phyloP scores from a whole-genome alignment of 1,140 invertebrate genomes.

The Camponotus vicinus region DNA sequence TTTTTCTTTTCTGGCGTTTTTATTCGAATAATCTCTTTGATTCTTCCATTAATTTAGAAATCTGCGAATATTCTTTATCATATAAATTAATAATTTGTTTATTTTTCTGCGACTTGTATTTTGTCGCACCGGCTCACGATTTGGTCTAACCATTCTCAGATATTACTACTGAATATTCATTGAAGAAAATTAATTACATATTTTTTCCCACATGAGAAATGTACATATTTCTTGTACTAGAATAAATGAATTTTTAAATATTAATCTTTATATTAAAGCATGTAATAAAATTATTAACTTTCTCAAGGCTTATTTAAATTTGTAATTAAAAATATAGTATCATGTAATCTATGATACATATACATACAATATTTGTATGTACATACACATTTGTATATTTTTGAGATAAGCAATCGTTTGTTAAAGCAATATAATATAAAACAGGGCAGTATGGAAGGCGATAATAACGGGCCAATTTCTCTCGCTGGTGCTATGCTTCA shows the following conservation, averaged over 20 bases:
- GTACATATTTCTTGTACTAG: not conserved
- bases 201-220: not conserved
- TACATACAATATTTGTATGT: not conserved
- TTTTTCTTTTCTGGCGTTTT: not conserved
- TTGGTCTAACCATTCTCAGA: not conserved
- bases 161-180: not conserved
- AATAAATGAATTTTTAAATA: conserved; percentile 6
- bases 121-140: not conserved
- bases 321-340: not conserved
- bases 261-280: conserved; percentile 13
- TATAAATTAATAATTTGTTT: not conserved
- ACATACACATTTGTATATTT: not conserved
- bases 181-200: not conserved
- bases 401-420: not conserved
- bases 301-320: not conserved
- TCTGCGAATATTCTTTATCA: not conserved
- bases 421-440: conserved; percentile 1
- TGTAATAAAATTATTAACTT: not conserved
- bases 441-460: conserved; percentile 91
- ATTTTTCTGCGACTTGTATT: not conserved
- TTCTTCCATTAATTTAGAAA: not conserved
- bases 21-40: not conserved
- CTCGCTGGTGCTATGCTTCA: conserved; percentile 91
- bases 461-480: conserved; percentile 92
- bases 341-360: not conserved